phyloP scores from a whole-genome alignment of 2,113 vertebrate genomes.

The Grallaria varia region DNA sequence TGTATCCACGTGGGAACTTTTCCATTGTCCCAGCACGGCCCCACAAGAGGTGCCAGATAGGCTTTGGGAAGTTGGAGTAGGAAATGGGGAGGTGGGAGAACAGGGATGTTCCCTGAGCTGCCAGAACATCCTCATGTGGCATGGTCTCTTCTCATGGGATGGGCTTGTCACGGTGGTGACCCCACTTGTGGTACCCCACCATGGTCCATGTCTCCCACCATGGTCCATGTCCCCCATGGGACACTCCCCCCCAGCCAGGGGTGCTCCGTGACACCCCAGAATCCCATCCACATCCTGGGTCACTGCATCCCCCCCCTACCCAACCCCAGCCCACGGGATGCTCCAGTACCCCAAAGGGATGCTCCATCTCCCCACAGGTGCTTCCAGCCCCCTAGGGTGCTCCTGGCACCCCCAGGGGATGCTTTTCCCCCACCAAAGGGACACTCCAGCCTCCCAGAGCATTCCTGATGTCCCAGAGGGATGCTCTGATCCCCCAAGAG shows the following conservation, averaged over 20 bases:
- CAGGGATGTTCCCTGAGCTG: background rate
- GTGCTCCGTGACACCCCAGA: background rate
- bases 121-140: accelerated
- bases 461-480: no score
- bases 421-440: no score
- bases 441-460: no score
- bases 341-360: no score
- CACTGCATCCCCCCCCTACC: background rate
- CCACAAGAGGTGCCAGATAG: accelerated
- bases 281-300: background rate
- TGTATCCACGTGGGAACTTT: background rate
- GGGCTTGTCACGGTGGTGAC: background rate
- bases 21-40: accelerated
- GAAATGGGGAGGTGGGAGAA: background rate
- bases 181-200: background rate
- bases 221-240: accelerated
- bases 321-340: background rate
- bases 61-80: background rate
- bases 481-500: no score
- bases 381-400: background rate
- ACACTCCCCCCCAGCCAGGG: background rate
- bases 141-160: accelerated
- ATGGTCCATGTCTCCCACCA: accelerated
- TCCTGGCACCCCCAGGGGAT: background rate
- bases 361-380: background rate